These are phyloP conservation scores for Hemaris fuciformis DNA, from an alignment of 2,888 invertebrate genomes.

Conservation along the genomic window DNA sequence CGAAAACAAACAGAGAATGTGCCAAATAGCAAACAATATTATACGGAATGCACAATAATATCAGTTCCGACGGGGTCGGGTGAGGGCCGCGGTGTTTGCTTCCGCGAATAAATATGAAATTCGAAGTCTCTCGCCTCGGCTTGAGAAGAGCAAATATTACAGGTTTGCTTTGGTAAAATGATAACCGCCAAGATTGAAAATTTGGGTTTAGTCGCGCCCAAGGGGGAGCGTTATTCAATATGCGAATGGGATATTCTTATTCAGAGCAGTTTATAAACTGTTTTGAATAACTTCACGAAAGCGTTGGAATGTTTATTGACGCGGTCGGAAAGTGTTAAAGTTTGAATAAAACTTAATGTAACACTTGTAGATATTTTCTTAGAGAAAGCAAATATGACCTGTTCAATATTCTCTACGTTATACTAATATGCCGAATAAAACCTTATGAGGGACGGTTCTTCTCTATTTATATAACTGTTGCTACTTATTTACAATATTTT, in stretches of 20 bases:
- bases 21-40: conserved; percentile 82
- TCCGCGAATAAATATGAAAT: conserved; percentile 81
- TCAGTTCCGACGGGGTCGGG: conserved; percentile 76
- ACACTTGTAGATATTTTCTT: too few species aligned
- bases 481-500: too few species aligned
- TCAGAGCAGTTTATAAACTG: neutral
- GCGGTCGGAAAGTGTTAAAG: too few species aligned
- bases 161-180: conserved; percentile 80
- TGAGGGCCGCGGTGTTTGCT: conserved; percentile 67
- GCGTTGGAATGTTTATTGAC: neutral
- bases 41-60: conserved; percentile 82
- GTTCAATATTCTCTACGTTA: too few species aligned
- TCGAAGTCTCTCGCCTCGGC: conserved; percentile 72
- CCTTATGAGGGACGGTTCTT: too few species aligned
- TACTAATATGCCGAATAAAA: too few species aligned
- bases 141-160: conserved; percentile 77
- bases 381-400: too few species aligned
- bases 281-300: neutral
- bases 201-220: conserved; percentile 68
- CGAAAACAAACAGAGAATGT: conserved; percentile 81
- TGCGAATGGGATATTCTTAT: conserved; percentile 36
- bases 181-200: conserved; percentile 79
- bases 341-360: too few species aligned
- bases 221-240: conserved; percentile 52
- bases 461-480: too few species aligned